Base-by-base conservation (phyloP, 2,797 vertebrate genomes). In the Zalophus californianus region DNA sequence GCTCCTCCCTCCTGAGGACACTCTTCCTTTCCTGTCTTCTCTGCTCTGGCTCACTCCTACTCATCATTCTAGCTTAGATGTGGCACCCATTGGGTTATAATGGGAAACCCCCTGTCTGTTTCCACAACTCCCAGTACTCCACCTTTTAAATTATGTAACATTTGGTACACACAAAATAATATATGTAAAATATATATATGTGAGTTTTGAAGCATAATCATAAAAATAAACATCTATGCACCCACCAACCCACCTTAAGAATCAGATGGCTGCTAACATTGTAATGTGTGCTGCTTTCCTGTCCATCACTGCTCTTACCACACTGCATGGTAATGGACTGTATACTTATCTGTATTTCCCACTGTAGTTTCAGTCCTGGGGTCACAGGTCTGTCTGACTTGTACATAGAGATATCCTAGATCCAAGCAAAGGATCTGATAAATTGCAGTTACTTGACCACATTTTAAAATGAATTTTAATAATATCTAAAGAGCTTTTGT, bases 401-500 rank as follows among this genome's bases (percentile, higher is more conserved):
- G 72, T 52, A 2, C 38, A 56, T 15, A 60, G 32, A 5, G 20
- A 70, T 80, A 94, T 64, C 16, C 3, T 18, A 92, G 23, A 41
- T 23, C 25, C 75, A 95, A 66, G 25, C 11, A 35, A 14, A 75
- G 41, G 10, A 7, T 3, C 41, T 90, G 41, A 54, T 23, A 90
- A 87, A 11, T 25, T 77, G 16, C 9, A 66, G 52, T 5, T 13
- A 70, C 29, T 50, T 89, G 75, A 68, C 16, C 73, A 60, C 44
- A 92, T 87, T 95, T 94, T 68, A 5, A 77, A 77, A 72, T 50
- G 70, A 23, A 94, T 50, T 86, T 92, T 87, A 97, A 48, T 73
- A 41, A 32, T 72, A 72, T 72, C 68, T 72, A 72, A 72, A 72
- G 68, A 72, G 41, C 11, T 23, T 7, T 35, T 25, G 29, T 12